A percentile compares a stretch with the other conserved stretches of the same genome.
These are phyloP conservation scores for Anastatus disparis DNA, from an alignment of 1,140 invertebrate species.

Conservation along the genomic window DNA sequence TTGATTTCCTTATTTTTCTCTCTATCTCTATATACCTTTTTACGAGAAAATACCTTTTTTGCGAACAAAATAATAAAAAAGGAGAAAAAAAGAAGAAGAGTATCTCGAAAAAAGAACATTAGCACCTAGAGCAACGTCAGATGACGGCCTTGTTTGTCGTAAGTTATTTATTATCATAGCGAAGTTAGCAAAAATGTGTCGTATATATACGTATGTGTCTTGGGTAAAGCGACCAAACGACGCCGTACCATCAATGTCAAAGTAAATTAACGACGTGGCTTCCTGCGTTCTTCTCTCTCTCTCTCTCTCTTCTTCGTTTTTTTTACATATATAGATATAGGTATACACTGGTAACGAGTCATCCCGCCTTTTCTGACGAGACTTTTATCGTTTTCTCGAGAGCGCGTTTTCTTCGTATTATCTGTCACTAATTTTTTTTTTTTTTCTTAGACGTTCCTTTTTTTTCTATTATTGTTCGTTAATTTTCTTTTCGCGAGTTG, in stretches of 20 bases:
- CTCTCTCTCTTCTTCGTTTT: too few relatives aligned
- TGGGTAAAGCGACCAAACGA: too few relatives aligned
- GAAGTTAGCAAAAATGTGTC: slow-evolving; percentile 48
- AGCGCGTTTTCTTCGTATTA: background rate
- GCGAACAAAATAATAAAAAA: background rate
- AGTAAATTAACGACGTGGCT: slow-evolving; percentile 60
- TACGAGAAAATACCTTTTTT: slow-evolving; percentile 25
- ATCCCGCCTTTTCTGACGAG: slow-evolving; percentile 26
- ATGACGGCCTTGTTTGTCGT: slow-evolving; percentile 54
- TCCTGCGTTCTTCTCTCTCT: slow-evolving; percentile 60
- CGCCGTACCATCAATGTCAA: slow-evolving; percentile 58
- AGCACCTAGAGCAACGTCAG: slow-evolving; percentile 34
- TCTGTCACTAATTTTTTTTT: background rate
- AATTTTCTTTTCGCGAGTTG: too few relatives aligned
- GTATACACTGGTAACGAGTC: slow-evolving; percentile 25
- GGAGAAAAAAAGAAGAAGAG: background rate
- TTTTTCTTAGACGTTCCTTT: background rate
- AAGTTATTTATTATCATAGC: slow-evolving; percentile 54
- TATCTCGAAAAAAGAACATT: background rate
- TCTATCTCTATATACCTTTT: too few relatives aligned
- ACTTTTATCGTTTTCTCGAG: slow-evolving; percentile 38
- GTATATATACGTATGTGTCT: too few relatives aligned
- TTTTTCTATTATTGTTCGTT: background rate
- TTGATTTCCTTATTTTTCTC: too few relatives aligned
- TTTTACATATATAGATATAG: too few relatives aligned